Conservation (phyloP, 1,140 invertebrate genomes). For the Macrobrachium rosenbergii region DNA sequence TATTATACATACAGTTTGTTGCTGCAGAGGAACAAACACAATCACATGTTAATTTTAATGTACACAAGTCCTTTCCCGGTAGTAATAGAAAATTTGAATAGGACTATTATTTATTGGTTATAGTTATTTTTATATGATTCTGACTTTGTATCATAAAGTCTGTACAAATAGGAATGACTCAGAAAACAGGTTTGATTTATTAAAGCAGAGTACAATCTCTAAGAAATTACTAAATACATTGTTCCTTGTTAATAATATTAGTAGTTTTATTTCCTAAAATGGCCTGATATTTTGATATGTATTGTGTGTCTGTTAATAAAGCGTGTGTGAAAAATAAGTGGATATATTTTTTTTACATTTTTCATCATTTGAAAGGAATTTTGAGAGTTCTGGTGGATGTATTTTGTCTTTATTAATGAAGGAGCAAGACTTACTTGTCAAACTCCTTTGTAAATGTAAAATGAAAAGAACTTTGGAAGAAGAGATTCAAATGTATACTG, state of each 20-base stretch:
- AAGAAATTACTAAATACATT: constrained; percentile 13
- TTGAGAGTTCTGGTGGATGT: no score
- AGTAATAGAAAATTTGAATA: constrained; percentile 23
- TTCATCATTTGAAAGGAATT: no score
- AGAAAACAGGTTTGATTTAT: constrained; percentile 16
- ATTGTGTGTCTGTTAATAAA: no score
- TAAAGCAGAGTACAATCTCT: constrained; percentile 23
- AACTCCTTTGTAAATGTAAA: no score
- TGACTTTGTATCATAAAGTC: constrained; percentile 25
- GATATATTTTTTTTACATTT: no score
- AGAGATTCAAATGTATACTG: no score
- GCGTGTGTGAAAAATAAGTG: no score
- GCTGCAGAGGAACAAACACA: constrained; percentile 3
- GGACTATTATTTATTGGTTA: constrained; percentile 18
- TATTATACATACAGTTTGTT: neutral
- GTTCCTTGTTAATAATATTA: constrained; percentile 10
- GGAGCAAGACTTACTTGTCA: no score
- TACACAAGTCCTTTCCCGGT: constrained; percentile 16
- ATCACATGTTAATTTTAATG: constrained; percentile 12
- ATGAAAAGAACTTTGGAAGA: no score
- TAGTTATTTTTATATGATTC: constrained; percentile 28
- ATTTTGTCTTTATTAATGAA: no score
- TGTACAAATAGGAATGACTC: constrained; percentile 25
- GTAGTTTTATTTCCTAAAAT: no score
- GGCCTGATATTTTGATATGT: no score